Percentiles rank a stretch among this genome's conserved stretches.
Evolutionary conservation across 2,113 vertebrate species (phyloP).

Genomic region (Puffinus mauretanicus): DNA sequence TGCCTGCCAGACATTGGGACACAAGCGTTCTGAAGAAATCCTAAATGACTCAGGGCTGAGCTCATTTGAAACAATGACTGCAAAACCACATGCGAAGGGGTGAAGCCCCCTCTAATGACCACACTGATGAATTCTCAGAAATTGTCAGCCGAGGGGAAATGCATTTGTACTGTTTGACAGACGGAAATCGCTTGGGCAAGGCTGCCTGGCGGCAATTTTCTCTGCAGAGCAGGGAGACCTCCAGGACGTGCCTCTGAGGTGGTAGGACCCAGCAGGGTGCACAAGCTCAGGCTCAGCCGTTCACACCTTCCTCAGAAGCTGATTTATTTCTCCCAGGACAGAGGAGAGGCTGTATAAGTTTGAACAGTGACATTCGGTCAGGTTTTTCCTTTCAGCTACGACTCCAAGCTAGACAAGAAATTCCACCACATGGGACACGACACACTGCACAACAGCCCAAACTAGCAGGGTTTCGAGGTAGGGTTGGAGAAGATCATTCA

Average conservation of each 20-base stretch:
- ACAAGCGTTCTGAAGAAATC: not conserved
- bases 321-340: not conserved
- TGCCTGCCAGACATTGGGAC: not conserved
- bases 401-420: not conserved
- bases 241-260: not conserved
- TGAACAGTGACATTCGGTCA: not conserved
- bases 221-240: not conserved
- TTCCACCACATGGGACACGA: not conserved
- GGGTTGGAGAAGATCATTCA: not conserved
- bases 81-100: not conserved
- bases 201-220: not conserved
- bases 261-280: not conserved
- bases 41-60: not conserved
- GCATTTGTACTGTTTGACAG: not conserved
- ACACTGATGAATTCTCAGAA: not conserved
- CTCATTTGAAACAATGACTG: not conserved
- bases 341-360: not conserved
- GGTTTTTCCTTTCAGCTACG: not conserved
- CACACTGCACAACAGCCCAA: not conserved
- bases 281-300: not conserved
- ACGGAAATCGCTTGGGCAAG: not conserved
- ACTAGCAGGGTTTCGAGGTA: not conserved
- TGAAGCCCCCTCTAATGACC: not conserved
- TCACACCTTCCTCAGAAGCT: not conserved
- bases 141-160: not conserved